Evolutionary conservation across 2,888 invertebrate species (phyloP).

Genomic region (Cosmia pyralina): DNA sequence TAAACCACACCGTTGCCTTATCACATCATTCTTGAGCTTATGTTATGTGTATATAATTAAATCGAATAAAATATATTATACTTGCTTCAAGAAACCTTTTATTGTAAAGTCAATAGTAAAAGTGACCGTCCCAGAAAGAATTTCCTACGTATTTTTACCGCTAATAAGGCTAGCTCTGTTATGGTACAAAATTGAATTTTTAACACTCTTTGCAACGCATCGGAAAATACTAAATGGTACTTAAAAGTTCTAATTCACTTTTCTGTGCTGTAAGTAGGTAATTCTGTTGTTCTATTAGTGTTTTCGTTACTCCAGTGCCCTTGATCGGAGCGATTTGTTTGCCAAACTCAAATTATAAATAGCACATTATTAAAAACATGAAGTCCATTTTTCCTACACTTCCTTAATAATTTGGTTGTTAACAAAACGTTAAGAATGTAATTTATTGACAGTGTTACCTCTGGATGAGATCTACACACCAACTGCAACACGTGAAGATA

Average conservation of each 20-base stretch:
- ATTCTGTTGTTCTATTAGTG: neutral
- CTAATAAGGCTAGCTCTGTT: neutral
- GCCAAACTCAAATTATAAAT: neutral
- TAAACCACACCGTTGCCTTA: too few species aligned
- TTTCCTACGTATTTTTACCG: neutral
- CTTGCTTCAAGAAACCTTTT: neutral
- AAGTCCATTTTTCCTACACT: neutral
- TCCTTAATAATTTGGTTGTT: constrained; percentile 19
- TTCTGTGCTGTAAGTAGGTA: neutral
- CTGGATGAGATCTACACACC: constrained; percentile 82
- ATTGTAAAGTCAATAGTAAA: neutral
- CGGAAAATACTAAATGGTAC: neutral
- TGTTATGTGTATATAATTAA: neutral
- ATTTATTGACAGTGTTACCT: constrained; percentile 69
- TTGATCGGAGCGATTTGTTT: constrained; percentile 6
- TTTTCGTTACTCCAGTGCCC: neutral
- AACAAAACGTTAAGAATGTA: neutral
- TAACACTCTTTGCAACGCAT: too few species aligned
- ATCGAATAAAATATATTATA: neutral
- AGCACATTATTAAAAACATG: neutral
- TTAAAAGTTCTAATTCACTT: neutral
- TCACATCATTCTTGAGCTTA: too few species aligned
- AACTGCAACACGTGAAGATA: constrained; percentile 82
- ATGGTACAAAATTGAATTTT: too few species aligned
- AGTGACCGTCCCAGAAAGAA: neutral